phyloP scores from a whole-genome alignment of 1,140 invertebrate species.

The Xylocopa sonorina region DNA sequence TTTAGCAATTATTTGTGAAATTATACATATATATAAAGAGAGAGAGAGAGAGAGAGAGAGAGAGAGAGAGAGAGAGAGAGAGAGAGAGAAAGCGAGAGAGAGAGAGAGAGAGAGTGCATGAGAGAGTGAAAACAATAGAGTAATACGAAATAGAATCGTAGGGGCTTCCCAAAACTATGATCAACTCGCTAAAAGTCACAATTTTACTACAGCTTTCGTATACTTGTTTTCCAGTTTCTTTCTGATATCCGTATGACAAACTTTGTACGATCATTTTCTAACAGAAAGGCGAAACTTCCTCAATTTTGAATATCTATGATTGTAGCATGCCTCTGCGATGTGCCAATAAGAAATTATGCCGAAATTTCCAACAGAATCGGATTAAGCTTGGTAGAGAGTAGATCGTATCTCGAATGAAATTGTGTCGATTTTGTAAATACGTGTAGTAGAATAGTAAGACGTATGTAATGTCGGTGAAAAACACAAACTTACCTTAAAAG shows the following conservation, averaged over 20 bases:
- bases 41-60: background rate
- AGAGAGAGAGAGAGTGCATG: background rate
- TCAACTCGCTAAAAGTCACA: background rate
- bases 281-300: background rate
- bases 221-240: background rate
- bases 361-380: constrained; percentile 30
- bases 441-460: constrained; percentile 21
- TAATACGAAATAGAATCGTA: constrained; percentile 13
- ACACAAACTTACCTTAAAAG: background rate
- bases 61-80: background rate
- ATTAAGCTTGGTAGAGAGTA: constrained; percentile 39
- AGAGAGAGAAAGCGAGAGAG: background rate
- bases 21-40: background rate
- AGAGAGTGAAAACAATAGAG: constrained; percentile 3
- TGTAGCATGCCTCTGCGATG: constrained; percentile 16
- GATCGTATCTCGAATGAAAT: background rate
- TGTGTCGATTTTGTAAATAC: constrained; percentile 51
- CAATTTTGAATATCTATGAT: constrained; percentile 3
- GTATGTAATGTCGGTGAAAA: constrained; percentile 24
- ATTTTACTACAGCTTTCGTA: background rate
- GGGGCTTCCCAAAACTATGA: constrained; percentile 15
- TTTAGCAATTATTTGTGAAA: constrained; percentile 8
- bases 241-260: background rate
- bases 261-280: background rate
- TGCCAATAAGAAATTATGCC: constrained; percentile 52